These are phyloP conservation scores for Monarcha castaneiventris DNA, from an alignment of 2,113 vertebrate species.

Conservation along the genomic window DNA sequence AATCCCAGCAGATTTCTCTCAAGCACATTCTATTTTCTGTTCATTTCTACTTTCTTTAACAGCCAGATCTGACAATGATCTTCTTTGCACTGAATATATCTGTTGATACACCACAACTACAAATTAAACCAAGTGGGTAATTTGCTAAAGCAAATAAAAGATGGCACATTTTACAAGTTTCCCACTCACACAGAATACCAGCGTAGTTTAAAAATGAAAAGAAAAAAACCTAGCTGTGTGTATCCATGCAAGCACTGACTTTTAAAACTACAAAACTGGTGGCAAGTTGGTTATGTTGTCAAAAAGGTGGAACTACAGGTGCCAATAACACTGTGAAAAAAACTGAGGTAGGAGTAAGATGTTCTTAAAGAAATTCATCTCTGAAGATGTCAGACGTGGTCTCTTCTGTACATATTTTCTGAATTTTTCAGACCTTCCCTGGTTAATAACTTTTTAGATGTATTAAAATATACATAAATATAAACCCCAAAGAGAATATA, in stretches of 20 bases:
- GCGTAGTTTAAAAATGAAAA: not conserved
- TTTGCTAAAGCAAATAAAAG: not conserved
- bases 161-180: not conserved
- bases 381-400: not conserved
- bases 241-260: not conserved
- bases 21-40: not conserved
- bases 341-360: not conserved
- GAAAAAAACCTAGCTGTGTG: not conserved
- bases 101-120: not conserved
- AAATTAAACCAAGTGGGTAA: not conserved
- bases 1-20: not conserved
- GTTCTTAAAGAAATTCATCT: not conserved
- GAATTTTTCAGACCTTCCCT: not conserved
- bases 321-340: not conserved
- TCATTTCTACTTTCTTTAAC: not conserved
- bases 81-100: not conserved
- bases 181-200: not conserved
- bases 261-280: not conserved
- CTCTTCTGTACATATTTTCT: not conserved
- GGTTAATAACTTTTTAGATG: not conserved
- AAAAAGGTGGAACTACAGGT: not conserved
- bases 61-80: not conserved
- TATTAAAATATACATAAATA: not conserved
- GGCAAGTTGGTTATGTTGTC: not conserved
- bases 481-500: not conserved